Base-by-base conservation (phyloP, 2,113 vertebrate species). In the Chroicocephalus ridibundus region DNA sequence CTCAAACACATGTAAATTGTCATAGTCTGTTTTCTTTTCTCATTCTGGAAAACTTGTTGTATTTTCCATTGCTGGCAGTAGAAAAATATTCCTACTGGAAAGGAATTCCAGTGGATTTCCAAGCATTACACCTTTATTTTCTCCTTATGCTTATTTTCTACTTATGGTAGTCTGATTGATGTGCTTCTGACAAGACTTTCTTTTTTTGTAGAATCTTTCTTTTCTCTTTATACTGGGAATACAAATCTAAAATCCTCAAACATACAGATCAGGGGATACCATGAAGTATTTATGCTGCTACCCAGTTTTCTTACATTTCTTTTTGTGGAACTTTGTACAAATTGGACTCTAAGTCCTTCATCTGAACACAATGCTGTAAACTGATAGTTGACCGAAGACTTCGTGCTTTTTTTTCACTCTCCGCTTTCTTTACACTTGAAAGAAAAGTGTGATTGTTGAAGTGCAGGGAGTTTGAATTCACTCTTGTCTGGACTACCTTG, bases 261-360 rank as follows among this genome's bases (percentile, higher is more conserved):
- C 38, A 32, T 54, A 46, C 44, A 70, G 83, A 52, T 77, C 54
- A 77, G 83, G 80, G 68, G 40, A 77, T 85, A 84, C 88, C 32
- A 4, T 82, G 74, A 96, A 64, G 21, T 96, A 51, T 91, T 86
- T 93, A 44, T 93, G 96, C 92, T 97, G 95, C 94, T 96, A 85
- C n/a, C 60, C 77, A 64, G 52, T 90, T 96, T 65, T 86, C 62
- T 93, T 90, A 78, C 22, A 34, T 75, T 90, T 96, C 79, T 91
- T 88, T 94, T 93, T 75, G 44, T 78, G 65, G 54, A 66, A 58
- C 31, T 65, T 64, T 82, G 47, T 65, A 57, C 36, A 80, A 52
- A 38, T 34, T 34, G 58, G 84, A n/a, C 11, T 81, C n/a, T 25
- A 42, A 89, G 70, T 83, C 78, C 46, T 83, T 90, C 12, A 40